Evolutionary conservation across 1,140 invertebrate genomes (phyloP).

Genomic region (Eubasilissa regina): DNA sequence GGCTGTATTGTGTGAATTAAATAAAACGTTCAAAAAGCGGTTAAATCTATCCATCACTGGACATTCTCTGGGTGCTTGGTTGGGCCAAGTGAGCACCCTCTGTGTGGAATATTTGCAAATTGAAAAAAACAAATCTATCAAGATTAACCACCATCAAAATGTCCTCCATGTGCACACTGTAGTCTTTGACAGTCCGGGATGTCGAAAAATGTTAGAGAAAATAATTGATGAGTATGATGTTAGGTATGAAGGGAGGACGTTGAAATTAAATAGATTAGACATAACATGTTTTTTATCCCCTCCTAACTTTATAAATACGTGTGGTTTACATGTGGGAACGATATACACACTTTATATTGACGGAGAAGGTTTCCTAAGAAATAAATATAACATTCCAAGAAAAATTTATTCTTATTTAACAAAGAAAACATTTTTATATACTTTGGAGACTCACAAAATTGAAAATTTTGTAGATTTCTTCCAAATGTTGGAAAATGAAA

Average conservation of each 20-base stretch:
- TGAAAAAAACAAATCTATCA: neutral
- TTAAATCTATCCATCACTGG: neutral
- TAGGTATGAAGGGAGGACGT: neutral
- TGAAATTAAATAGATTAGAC: neutral
- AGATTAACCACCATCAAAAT: neutral
- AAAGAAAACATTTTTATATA: no score
- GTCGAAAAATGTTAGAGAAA: neutral
- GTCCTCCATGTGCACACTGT: neutral
- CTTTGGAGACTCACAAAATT: no score
- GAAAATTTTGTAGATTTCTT: no score
- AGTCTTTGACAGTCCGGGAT: slow-evolving; percentile 10
- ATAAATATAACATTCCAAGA: no score
- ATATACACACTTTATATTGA: neutral
- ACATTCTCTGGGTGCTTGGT: slow-evolving; percentile 13
- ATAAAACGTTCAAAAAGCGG: neutral
- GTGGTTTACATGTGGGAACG: neutral
- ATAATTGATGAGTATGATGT: neutral
- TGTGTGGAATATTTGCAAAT: neutral
- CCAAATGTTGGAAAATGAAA: no score
- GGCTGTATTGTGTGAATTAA: neutral
- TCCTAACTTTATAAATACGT: neutral
- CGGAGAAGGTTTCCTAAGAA: neutral
- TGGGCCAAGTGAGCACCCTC: neutral
- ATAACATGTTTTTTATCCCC: neutral
- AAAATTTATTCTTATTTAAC: no score